Evolutionary conservation across 2,113 vertebrate species (phyloP).

Genomic region (Notarius quadriscutis): DNA sequence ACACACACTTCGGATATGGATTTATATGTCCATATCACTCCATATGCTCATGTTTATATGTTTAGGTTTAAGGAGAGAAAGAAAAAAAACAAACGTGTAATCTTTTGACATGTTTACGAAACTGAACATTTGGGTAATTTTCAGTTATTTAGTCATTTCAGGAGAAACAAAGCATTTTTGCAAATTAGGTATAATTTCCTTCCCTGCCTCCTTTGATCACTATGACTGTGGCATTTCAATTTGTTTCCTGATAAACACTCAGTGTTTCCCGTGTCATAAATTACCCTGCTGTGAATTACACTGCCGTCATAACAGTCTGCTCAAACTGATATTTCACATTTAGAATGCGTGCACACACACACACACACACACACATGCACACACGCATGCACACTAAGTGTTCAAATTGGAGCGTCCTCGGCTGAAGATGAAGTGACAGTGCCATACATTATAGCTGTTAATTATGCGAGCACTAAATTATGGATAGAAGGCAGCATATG

Average conservation of each 20-base stretch:
- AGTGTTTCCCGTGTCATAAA: conserved; percentile 47
- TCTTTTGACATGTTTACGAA: conserved; percentile 16
- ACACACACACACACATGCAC: conserved; percentile 8
- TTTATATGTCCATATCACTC: conserved; percentile 17
- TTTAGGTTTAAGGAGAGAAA: neutral
- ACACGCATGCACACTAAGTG: conserved; percentile 41
- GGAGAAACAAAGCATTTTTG: conserved; percentile 13
- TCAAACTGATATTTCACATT: conserved; percentile 49
- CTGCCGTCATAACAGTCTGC: conserved; percentile 38
- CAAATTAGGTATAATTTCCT: conserved; percentile 27
- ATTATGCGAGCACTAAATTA: conserved; percentile 62
- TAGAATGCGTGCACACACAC: conserved; percentile 6
- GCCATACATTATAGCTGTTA: conserved; percentile 58
- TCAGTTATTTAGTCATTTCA: conserved; percentile 24
- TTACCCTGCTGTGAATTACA: conserved; percentile 46
- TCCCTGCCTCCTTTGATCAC: conserved; percentile 27
- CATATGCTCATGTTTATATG: conserved; percentile 11
- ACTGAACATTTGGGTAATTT: conserved; percentile 12
- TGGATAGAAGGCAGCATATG: conserved; percentile 55
- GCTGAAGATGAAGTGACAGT: conserved; percentile 51
- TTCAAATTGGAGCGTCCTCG: conserved; percentile 53
- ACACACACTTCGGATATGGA: conserved; percentile 13
- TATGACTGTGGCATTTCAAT: conserved; percentile 47
- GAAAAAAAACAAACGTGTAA: neutral
- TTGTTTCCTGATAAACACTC: conserved; percentile 40